A percentile compares a stretch with the other conserved stretches of the same genome.
These are phyloP conservation scores for Rotaria macrura DNA, from an alignment of 2,888 invertebrate genomes.

Conservation along the genomic window DNA sequence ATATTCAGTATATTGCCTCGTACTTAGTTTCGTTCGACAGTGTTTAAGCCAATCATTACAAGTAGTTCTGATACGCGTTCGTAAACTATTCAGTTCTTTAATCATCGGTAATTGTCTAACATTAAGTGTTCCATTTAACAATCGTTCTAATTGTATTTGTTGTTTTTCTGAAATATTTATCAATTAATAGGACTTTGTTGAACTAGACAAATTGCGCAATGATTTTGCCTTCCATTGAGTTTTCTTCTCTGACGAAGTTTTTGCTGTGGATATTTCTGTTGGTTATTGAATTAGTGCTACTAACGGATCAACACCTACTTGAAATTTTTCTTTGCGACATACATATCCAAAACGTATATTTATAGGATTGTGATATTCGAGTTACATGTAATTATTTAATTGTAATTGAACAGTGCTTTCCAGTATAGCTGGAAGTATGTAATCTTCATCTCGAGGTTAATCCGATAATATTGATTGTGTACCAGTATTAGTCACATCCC, in stretches of 20 bases:
- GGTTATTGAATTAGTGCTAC: neutral
- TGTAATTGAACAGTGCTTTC: constrained; percentile 4
- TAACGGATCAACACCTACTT: neutral
- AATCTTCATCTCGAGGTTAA: neutral
- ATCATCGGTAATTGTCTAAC: neutral
- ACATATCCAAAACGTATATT: constrained; percentile 7
- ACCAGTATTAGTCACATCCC: neutral
- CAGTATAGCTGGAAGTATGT: neutral
- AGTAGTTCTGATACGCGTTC: neutral
- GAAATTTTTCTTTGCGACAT: constrained; percentile 3
- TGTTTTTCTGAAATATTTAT: neutral
- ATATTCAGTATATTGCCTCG: too few species aligned
- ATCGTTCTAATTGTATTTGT: neutral
- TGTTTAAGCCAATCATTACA: neutral
- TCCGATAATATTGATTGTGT: neutral
- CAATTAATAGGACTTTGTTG: neutral
- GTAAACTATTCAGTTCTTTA: neutral
- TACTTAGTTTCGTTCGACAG: neutral
- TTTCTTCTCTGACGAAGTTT: neutral
- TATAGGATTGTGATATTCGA: neutral
- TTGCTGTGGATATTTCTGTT: too few species aligned
- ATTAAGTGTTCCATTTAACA: neutral
- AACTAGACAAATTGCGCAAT: neutral
- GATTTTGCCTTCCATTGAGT: neutral
- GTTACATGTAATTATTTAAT: neutral